Conservation (phyloP, 1,140 invertebrate genomes). For the Maconellicoccus hirsutus region DNA sequence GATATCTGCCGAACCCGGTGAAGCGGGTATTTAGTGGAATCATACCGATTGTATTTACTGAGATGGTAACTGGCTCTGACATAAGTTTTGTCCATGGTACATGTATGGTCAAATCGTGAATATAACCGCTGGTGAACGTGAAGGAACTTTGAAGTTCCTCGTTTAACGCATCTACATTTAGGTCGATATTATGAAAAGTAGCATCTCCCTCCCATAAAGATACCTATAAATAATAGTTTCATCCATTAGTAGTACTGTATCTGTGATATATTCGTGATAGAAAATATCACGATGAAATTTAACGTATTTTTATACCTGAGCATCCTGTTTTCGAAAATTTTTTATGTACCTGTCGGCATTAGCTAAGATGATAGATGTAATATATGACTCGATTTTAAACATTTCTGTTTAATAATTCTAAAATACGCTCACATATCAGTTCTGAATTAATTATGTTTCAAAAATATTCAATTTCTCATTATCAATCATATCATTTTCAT, state of each 20-base stretch:
- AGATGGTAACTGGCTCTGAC: constrained; percentile 88
- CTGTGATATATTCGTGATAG: no score
- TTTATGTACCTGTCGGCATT: constrained; percentile 95
- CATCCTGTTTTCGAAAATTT: constrained; percentile 83
- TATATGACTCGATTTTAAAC: constrained; percentile 73
- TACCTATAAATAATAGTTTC: constrained; percentile 48
- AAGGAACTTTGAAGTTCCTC: constrained; percentile 80
- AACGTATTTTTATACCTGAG: constrained; percentile 48
- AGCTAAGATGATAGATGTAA: constrained; percentile 82
- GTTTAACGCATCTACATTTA: constrained; percentile 82
- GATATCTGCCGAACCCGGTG: no score
- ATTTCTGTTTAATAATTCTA: constrained; percentile 34
- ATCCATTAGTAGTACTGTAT: no score
- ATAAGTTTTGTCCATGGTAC: constrained; percentile 93
- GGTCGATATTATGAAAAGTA: constrained; percentile 82
- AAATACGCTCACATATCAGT: no score
- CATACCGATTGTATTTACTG: constrained; percentile 84
- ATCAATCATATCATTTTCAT: no score
- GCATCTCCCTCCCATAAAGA: constrained; percentile 92
- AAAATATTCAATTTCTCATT: no score
- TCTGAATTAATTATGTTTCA: no score
- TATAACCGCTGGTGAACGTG: constrained; percentile 83
- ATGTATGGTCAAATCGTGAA: constrained; percentile 83
- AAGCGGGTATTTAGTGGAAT: neutral
- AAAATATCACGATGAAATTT: no score